Base-by-base conservation (phyloP, 2,113 vertebrate species). In the Chloroceryle aenea region DNA sequence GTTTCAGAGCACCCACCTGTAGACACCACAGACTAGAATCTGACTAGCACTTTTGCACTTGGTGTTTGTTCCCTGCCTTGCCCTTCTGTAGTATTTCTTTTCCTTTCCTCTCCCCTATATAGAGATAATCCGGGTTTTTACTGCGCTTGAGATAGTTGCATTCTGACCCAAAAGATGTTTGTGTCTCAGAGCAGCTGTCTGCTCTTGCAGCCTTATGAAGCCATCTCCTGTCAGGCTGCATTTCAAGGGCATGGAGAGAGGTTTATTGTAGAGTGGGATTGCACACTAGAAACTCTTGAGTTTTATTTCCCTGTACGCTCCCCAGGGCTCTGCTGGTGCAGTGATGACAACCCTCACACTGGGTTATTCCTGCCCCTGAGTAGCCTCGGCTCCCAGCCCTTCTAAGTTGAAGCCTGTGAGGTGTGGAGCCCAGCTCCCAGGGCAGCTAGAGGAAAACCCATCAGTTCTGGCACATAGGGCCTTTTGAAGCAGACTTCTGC, bases 331-430 rank as follows among this genome's bases (percentile, higher is more conserved):
- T 85, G 10, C 32, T n/a, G 26, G 29, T 26, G 10, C 32, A 14
- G 29, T 2, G 27, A 32, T 10, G 32, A 10, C 36, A 58, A 8
- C 36, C n/a, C 19, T 69, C 23, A 40, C 3, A 17, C 25, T 27
- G 29, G n/a, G 19, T 30, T 55, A 6, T 36, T 73, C 16, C 22
- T 21, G 34, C 7, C 34, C 19, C 34, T 15, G 47, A 8, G 55
- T 3, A 68, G 32, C 40, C 21, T 62, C 32, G n/a, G 40, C 30
- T n/a, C 27, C 6, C 30, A 26, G 64, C 14, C 22, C 25, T 11
- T 38, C 3, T 18, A 55, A 43, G 27, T n/a, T 3, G 1, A 11
- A 80, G 14, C 0, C 1, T 14, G 36, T 19, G 27, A 40, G 36
- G 17, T 34, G 55, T 21, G 1, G 48, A 64, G 56, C 48, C 21